Percentiles rank a stretch among this genome's conserved stretches.
These are phyloP conservation scores for Zoanthus sansibaricus DNA, from an alignment of 92 coral and sea anemone species.

Conservation along the genomic window DNA sequence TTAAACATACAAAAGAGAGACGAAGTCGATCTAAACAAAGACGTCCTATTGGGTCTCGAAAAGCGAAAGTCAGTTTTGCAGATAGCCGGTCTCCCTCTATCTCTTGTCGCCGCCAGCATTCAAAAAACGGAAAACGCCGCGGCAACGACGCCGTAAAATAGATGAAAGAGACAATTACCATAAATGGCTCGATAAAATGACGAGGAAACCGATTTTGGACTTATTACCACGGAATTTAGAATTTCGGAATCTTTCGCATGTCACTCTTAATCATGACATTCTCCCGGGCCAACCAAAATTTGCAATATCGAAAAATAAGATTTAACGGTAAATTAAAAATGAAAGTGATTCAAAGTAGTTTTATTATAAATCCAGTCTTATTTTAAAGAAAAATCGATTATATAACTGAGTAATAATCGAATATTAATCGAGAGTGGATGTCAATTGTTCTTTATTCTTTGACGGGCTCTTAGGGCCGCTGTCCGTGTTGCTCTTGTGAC, in stretches of 20 bases:
- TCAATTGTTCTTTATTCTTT: constrained; percentile 22
- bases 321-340: constrained; percentile 8
- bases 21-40: too few relatives aligned
- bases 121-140: neutral
- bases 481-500: constrained; percentile 16
- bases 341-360: neutral
- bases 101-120: neutral
- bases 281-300: constrained; percentile 28
- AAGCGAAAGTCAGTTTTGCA: too few relatives aligned
- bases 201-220: constrained; percentile 6
- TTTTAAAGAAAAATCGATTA: constrained; percentile 13
- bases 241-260: neutral
- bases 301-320: constrained; percentile 22
- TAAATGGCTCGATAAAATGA: neutral
- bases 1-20: too few relatives aligned
- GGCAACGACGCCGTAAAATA: neutral
- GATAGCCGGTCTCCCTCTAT: too few relatives aligned
- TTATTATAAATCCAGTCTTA: neutral
- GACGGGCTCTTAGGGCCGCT: constrained; percentile 23
- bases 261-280: constrained; percentile 11
- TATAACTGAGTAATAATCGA: too few relatives aligned
- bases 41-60: too few relatives aligned
- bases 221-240: neutral
- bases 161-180: neutral
- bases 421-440: neutral